phyloP scores from a whole-genome alignment of 2,113 vertebrate genomes.

The Procavia capensis region DNA sequence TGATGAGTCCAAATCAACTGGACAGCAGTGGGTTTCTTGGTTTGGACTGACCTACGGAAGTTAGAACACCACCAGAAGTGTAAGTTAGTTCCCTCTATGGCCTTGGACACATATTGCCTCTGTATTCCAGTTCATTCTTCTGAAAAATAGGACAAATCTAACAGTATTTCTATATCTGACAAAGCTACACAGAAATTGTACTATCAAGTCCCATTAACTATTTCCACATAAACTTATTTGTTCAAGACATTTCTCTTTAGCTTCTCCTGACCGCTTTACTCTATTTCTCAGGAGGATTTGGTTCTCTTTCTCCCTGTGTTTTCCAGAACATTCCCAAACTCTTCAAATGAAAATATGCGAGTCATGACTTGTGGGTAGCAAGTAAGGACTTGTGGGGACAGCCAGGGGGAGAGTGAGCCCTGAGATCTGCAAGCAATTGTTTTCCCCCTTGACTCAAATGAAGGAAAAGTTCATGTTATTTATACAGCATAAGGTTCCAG shows the following conservation, averaged over 20 bases:
- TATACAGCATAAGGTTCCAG: slow-evolving; percentile 86
- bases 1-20: too few relatives aligned
- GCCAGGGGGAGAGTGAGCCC: slow-evolving; percentile 64
- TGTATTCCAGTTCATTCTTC: neutral
- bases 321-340: slow-evolving; percentile 81
- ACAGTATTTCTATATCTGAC: neutral
- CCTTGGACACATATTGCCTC: neutral
- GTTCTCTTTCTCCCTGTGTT: slow-evolving; percentile 72
- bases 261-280: neutral
- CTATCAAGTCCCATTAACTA: slow-evolving; percentile 8
- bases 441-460: slow-evolving; percentile 82
- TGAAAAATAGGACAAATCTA: slow-evolving; percentile 1
- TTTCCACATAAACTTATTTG: slow-evolving; percentile 27
- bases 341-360: slow-evolving; percentile 82
- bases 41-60: neutral
- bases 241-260: slow-evolving; percentile 45
- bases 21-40: too few relatives aligned
- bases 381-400: slow-evolving; percentile 77
- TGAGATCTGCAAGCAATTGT: slow-evolving; percentile 85
- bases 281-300: slow-evolving; percentile 75
- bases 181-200: slow-evolving; percentile 25
- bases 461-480: slow-evolving; percentile 87
- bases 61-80: neutral
- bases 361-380: slow-evolving; percentile 82
- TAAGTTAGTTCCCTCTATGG: slow-evolving; percentile 41